Conservation (phyloP, 2,113 vertebrate species). For the Corythoichthys haematopterus region DNA sequence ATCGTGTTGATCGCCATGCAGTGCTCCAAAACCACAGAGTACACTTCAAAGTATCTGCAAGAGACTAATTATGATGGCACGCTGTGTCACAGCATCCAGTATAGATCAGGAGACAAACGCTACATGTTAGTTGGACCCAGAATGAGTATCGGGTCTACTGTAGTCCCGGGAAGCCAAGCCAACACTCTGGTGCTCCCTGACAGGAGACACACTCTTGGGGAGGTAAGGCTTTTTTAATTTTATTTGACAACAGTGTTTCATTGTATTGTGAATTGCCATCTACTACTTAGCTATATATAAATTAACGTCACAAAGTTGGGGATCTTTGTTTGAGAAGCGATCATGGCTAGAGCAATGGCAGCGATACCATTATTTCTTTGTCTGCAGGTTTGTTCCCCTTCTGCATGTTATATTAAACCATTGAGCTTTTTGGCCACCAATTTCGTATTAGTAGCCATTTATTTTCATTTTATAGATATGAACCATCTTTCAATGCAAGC, state of each 20-base stretch:
- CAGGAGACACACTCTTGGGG: conserved; percentile 25
- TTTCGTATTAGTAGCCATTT: not conserved
- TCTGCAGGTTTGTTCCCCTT: not conserved
- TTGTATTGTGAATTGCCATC: conserved; percentile 57
- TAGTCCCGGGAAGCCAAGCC: conserved; percentile 50
- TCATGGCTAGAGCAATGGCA: not conserved
- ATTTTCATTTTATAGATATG: not conserved
- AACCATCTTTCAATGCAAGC: not conserved
- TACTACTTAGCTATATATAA: conserved; percentile 22
- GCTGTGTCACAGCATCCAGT: conserved; percentile 56
- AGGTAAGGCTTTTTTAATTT: conserved; percentile 1
- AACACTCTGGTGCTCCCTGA: conserved; percentile 53
- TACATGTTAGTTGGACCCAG: conserved; percentile 64
- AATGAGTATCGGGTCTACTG: conserved; percentile 55
- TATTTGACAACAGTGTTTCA: conserved; percentile 44
- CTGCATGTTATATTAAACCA: not conserved
- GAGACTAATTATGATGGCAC: conserved; percentile 51
- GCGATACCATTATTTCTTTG: not conserved
- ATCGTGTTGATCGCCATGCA: conserved; percentile 51
- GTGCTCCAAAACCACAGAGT: conserved; percentile 48
- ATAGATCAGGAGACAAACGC: conserved; percentile 56
- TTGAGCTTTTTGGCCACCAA: not conserved
- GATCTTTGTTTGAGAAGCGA: not conserved
- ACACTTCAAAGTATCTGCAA: conserved; percentile 45
- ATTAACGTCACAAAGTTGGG: not conserved